Base-by-base conservation (phyloP, 1,140 invertebrate genomes). In the Anastrepha ludens region DNA sequence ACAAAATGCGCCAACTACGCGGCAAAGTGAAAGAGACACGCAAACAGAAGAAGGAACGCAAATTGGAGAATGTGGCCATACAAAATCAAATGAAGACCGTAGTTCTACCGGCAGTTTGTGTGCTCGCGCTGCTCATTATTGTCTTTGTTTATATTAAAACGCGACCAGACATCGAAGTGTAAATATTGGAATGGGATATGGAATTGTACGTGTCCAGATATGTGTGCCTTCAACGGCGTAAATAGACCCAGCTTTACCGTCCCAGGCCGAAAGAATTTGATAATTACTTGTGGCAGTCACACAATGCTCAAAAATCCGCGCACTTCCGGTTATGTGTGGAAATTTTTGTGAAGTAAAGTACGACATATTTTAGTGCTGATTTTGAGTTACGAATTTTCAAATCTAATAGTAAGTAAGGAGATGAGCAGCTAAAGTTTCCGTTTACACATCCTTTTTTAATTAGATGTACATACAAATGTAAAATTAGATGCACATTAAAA, bases 1-100 rank as follows among this genome's bases (percentile, higher is more conserved):
- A 3, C 65, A 67, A 62, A 85, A 93, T 93, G 92, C 91, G 92
- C 20, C 92, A 93, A 88, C 67, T 93, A 5, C 92, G 92, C 58
- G 92, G 92, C 9, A 93, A 92, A 55, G 92, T 93, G 11, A 93
- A 93, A 87, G 92, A 93, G 85, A 92, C 91, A 13, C 90, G 92
- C 7, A 93, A 93, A 86, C 91, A 93, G 85, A 90, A 90, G 39
- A 91, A 93, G 88, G 92, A 93, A 88, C 91, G 92, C n/a, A 92
- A 92, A 87, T 67, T 92, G 87, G 92, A 93, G 65, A 93, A 93
- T 55, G 50, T 90, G 17, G 88, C 90, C 44, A 93, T 89, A 59
- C 91, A 93, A 59, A 89, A 89, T 11, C 90, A 93, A 87, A 91
- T 93, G 15, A 90, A 89, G 67, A 92, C 92, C 0, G 74, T 93